These are phyloP conservation scores for Labroides dimidiatus DNA, from an alignment of 2,797 vertebrate species.

Conservation along the genomic window DNA sequence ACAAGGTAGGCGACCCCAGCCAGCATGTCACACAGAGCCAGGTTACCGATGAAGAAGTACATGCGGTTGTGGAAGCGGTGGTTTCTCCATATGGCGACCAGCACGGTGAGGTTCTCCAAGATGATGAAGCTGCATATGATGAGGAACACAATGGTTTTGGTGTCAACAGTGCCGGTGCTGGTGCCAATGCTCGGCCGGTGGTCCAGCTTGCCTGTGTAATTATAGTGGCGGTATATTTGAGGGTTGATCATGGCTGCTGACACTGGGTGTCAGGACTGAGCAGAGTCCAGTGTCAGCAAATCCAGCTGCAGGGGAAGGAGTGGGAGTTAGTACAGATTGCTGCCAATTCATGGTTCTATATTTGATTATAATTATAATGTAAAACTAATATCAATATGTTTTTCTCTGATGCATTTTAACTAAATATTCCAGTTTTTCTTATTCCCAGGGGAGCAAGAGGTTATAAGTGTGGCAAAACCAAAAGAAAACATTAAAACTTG, in stretches of 20 bases:
- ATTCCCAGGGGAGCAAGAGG: neutral
- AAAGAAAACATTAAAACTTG: neutral
- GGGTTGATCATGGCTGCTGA: slow-evolving; percentile 65
- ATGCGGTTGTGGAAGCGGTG: slow-evolving; percentile 96
- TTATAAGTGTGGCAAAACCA: neutral
- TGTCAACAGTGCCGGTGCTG: slow-evolving; percentile 44
- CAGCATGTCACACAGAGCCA: slow-evolving; percentile 95
- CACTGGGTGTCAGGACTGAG: slow-evolving; percentile 67
- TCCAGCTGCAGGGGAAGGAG: slow-evolving; percentile 41
- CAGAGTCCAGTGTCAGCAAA: slow-evolving; percentile 34
- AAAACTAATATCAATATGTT: neutral
- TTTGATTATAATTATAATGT: neutral
- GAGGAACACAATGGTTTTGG: slow-evolving; percentile 85
- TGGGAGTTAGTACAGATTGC: neutral
- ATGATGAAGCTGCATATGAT: slow-evolving; percentile 91
- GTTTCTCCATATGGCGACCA: slow-evolving; percentile 96
- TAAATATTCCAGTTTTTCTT: neutral
- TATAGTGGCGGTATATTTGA: slow-evolving; percentile 87
- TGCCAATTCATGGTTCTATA: neutral
- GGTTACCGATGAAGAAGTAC: slow-evolving; percentile 97
- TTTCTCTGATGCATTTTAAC: neutral
- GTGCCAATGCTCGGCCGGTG: slow-evolving; percentile 74
- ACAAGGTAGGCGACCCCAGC: slow-evolving; percentile 91
- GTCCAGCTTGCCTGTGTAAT: slow-evolving; percentile 90
- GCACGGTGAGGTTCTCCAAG: slow-evolving; percentile 94